Percentiles rank a stretch among this genome's conserved stretches.
Evolutionary conservation across 2,113 vertebrate species (phyloP).

Genomic region (Suricata suricatta): DNA sequence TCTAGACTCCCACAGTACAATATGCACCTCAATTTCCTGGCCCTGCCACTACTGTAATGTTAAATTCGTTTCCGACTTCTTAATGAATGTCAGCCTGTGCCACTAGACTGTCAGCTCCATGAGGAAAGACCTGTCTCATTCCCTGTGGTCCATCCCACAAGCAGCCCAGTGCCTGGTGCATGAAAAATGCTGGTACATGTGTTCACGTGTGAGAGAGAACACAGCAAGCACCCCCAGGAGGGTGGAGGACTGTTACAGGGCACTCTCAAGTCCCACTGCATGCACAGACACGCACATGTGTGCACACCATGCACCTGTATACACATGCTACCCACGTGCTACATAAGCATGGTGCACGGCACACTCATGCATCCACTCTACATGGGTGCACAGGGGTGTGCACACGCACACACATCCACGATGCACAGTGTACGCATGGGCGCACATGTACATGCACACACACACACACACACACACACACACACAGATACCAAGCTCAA

Average conservation of each 20-base stretch:
- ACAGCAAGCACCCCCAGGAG: too few species aligned
- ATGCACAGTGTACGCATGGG: neutral
- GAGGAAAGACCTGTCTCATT: neutral
- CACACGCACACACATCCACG: too few species aligned
- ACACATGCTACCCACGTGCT: fast-evolving
- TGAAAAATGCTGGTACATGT: neutral
- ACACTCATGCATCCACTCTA: neutral
- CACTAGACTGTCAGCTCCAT: neutral
- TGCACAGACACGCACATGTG: neutral
- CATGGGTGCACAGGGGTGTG: neutral
- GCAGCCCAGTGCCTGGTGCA: neutral
- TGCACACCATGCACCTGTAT: neutral
- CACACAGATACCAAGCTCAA: neutral
- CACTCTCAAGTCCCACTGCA: neutral
- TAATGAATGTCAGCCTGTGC: neutral
- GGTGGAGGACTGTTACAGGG: neutral
- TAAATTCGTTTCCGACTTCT: neutral
- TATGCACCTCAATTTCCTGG: neutral
- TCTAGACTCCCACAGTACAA: neutral
- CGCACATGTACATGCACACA: too few species aligned
- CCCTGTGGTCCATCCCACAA: neutral
- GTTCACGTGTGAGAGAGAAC: neutral
- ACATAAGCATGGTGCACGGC: too few species aligned
- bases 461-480: too few species aligned
- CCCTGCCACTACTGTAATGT: neutral